Evolutionary conservation across 1,140 invertebrate genomes (phyloP).

Genomic region (Ylistrum balloti): DNA sequence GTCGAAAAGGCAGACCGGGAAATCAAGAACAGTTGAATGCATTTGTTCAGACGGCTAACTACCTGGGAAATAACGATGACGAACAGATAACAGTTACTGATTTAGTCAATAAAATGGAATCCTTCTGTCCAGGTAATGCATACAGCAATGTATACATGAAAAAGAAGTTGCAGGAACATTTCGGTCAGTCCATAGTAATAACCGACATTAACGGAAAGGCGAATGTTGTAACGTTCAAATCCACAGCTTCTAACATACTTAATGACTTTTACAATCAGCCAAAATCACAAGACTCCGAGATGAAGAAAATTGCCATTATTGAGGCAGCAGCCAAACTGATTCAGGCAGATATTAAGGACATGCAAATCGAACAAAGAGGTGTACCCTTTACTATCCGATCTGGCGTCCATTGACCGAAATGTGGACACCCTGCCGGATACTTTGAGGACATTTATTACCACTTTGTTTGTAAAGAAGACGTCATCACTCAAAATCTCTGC

Average conservation of each 20-base stretch:
- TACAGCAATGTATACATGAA: slow-evolving; percentile 51
- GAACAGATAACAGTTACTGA: neutral
- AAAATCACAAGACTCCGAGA: neutral
- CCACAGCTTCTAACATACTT: neutral
- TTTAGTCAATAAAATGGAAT: slow-evolving; percentile 42
- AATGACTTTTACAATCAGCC: neutral
- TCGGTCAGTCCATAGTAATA: slow-evolving; percentile 42
- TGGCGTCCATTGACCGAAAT: neutral
- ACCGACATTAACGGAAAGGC: slow-evolving; percentile 50
- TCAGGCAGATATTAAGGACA: neutral
- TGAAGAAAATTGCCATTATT: neutral
- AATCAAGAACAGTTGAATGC: no score
- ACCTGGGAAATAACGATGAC: no score
- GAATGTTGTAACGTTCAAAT: slow-evolving; percentile 44
- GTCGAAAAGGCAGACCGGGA: no score
- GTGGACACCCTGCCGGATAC: neutral
- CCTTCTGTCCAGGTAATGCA: neutral
- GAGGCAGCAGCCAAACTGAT: neutral
- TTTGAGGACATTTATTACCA: no score
- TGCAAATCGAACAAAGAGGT: neutral
- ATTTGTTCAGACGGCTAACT: no score
- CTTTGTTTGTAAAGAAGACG: slow-evolving; percentile 34
- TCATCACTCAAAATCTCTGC: slow-evolving; percentile 53
- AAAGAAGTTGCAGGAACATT: slow-evolving; percentile 49
- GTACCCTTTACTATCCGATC: neutral